phyloP scores from a whole-genome alignment of 2,888 invertebrate species.

The Bembecia ichneumoniformis region DNA sequence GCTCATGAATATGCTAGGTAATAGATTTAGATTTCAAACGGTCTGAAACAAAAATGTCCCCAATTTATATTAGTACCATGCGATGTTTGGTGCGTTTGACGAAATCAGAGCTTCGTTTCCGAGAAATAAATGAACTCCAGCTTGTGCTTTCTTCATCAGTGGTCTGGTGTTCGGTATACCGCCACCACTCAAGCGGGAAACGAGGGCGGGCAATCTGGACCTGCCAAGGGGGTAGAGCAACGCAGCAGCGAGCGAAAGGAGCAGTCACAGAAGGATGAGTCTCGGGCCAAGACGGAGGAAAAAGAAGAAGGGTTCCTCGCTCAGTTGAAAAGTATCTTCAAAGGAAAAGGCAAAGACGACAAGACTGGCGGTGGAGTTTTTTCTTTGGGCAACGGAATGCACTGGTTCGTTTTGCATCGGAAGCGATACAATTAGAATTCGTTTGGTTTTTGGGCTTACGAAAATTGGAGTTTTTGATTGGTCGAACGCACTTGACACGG shows the following conservation, averaged over 20 bases:
- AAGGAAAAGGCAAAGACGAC: constrained; percentile 25
- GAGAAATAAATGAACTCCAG: constrained; percentile 55
- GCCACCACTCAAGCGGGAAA: constrained; percentile 9
- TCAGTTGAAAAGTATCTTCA: constrained; percentile 40
- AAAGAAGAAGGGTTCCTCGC: constrained; percentile 31
- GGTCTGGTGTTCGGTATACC: constrained; percentile 35
- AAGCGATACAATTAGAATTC: background rate
- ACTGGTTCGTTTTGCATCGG: background rate
- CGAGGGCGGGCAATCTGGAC: constrained; percentile 6
- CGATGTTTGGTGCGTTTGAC: constrained; percentile 63
- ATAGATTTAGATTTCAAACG: no score
- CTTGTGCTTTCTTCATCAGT: constrained; percentile 67
- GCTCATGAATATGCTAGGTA: no score
- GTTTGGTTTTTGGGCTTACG: no score
- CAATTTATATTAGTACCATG: constrained; percentile 15
- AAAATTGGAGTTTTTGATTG: constrained; percentile 18
- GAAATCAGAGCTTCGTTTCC: constrained; percentile 51
- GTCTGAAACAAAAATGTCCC: no score
- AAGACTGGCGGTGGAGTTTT: constrained; percentile 29
- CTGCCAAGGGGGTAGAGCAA: constrained; percentile 8
- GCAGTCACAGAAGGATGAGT: constrained; percentile 6
- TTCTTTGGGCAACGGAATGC: background rate
- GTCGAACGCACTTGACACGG: constrained; percentile 51
- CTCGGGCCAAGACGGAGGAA: constrained; percentile 18
- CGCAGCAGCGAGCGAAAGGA: constrained; percentile 2